Evolutionary conservation across 2,113 vertebrate species (phyloP).

Genomic region (Blennius ocellaris): DNA sequence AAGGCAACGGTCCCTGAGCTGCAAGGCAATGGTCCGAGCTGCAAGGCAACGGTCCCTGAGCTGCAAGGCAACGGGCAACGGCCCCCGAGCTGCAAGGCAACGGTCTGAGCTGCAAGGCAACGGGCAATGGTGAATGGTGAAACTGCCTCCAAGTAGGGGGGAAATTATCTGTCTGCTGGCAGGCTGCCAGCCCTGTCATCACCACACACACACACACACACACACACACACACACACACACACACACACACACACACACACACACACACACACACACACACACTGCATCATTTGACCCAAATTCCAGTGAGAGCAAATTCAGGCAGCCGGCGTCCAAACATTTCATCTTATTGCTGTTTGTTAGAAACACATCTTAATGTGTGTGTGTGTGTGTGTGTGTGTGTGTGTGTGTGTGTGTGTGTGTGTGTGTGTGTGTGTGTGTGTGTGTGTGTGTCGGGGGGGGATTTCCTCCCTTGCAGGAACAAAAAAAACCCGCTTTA

Average conservation of each 20-base stretch:
- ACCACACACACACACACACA: slow-evolving; percentile 56
- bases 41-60: not conserved
- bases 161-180: slow-evolving; percentile 76
- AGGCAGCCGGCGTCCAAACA: slow-evolving; percentile 10
- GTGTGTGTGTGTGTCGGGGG: too few relatives aligned
- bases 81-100: not conserved
- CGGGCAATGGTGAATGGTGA: slow-evolving; percentile 58
- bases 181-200: slow-evolving; percentile 71
- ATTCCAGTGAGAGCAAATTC: slow-evolving; percentile 54
- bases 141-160: slow-evolving; percentile 56
- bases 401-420: too few relatives aligned
- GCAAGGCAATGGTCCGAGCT: not conserved
- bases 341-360: slow-evolving; percentile 41
- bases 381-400: too few relatives aligned
- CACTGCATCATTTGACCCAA: slow-evolving; percentile 55
- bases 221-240: slow-evolving; percentile 27
- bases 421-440: too few relatives aligned
- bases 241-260: slow-evolving; percentile 19
- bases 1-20: not conserved
- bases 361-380: slow-evolving; percentile 10
- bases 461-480: too few relatives aligned
- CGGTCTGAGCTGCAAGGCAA: not conserved
- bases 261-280: not conserved
- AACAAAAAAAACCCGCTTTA: too few relatives aligned
- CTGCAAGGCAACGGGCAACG: slow-evolving; percentile 16